Evolutionary conservation across 2,113 vertebrate genomes (phyloP).

Genomic region (Rhombomys opimus): DNA sequence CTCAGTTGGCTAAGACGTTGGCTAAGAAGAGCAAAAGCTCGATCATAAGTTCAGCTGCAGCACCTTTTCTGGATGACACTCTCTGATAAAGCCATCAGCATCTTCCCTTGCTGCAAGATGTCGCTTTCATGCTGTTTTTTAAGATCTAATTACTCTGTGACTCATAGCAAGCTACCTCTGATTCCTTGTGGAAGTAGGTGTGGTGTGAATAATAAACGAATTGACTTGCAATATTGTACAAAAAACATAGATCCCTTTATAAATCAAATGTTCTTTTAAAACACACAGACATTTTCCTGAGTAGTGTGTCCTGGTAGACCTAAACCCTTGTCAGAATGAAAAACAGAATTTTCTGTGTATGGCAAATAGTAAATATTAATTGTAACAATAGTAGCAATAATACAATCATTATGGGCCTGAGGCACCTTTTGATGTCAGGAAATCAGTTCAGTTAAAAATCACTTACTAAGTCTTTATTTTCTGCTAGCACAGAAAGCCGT

Average conservation of each 20-base stretch:
- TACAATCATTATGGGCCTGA: background rate
- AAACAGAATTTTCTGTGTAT: slow-evolving; percentile 28
- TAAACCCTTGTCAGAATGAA: slow-evolving; percentile 45
- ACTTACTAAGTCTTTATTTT: background rate
- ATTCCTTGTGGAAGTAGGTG: slow-evolving; percentile 73
- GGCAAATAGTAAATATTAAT: background rate
- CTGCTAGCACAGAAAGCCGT: background rate
- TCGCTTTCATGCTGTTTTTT: slow-evolving; percentile 55
- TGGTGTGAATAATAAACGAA: slow-evolving; percentile 75
- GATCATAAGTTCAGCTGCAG: slow-evolving; percentile 33
- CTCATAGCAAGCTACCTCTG: slow-evolving; percentile 68
- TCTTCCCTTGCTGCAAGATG: slow-evolving; percentile 37
- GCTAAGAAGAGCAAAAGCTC: background rate
- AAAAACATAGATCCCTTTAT: slow-evolving; percentile 65
- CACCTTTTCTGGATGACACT: slow-evolving; percentile 27
- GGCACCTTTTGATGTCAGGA: background rate
- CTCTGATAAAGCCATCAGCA: slow-evolving; percentile 48
- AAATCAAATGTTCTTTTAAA: slow-evolving; percentile 59
- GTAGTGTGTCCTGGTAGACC: background rate
- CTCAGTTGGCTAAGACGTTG: slow-evolving; percentile 24
- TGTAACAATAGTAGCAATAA: background rate
- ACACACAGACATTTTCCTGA: slow-evolving; percentile 11
- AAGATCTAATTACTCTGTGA: slow-evolving; percentile 76
- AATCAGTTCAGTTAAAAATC: slow-evolving; percentile 18
- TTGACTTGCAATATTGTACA: slow-evolving; percentile 62